Conservation (phyloP, 2,888 invertebrate species). For the Belgica antarctica region DNA sequence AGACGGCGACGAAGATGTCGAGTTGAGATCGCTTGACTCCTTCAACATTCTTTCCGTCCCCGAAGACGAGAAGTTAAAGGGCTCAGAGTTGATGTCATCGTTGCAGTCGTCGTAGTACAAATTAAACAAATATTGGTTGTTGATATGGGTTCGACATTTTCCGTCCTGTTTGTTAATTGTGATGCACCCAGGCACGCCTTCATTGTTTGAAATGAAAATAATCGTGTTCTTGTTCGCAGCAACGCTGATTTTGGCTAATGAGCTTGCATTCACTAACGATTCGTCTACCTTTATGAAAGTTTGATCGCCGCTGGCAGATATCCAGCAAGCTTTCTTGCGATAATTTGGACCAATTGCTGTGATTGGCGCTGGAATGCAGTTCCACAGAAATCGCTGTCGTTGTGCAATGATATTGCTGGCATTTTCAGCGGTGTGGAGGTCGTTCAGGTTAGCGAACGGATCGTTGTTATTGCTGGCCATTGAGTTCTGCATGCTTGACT, state of each 20-base stretch:
- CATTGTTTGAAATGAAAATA: constrained; percentile 70
- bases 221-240: constrained; percentile 84
- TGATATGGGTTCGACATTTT: constrained; percentile 79
- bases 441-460: constrained; percentile 30
- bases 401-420: constrained; percentile 50
- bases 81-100: neutral
- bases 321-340: constrained; percentile 88
- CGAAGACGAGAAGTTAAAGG: neutral
- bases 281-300: constrained; percentile 92
- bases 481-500: neutral
- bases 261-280: constrained; percentile 85
- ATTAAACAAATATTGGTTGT: constrained; percentile 38
- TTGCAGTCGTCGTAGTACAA: constrained; percentile 14
- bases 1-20: constrained; percentile 40
- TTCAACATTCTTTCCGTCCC: neutral
- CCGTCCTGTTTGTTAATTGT: constrained; percentile 89
- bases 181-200: constrained; percentile 63
- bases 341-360: constrained; percentile 72
- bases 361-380: constrained; percentile 54
- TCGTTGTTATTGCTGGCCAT: constrained; percentile 19
- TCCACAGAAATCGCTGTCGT: constrained; percentile 55
- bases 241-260: constrained; percentile 81
- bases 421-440: constrained; percentile 44
- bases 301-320: constrained; percentile 93
- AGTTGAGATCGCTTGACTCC: constrained; percentile 29